A percentile compares a stretch with the other conserved stretches of the same genome.
phyloP scores from a whole-genome alignment of 92 coral and sea anemone genomes.

The Zoanthus solanderi region DNA sequence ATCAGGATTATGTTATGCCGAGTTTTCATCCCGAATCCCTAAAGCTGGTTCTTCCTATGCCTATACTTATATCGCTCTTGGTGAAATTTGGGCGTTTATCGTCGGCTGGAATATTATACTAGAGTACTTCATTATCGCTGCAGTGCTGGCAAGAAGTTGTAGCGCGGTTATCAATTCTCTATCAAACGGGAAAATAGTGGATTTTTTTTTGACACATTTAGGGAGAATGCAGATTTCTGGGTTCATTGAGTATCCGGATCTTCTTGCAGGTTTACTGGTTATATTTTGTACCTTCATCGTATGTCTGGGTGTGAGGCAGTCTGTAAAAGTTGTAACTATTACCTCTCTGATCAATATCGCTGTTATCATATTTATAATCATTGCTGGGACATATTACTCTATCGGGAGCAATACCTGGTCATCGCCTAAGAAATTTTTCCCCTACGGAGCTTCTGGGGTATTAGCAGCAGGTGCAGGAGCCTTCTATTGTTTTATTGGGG shows the following conservation, averaged over 20 bases:
- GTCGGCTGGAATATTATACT: conserved; percentile 93
- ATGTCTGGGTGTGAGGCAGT: conserved; percentile 75
- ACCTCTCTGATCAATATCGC: conserved; percentile 73
- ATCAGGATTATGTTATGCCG: conserved; percentile 93
- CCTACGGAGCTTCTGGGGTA: conserved; percentile 79
- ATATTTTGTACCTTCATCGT: conserved; percentile 67
- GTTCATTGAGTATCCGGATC: conserved; percentile 82
- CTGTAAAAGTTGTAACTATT: conserved; percentile 63
- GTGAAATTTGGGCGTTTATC: conserved; percentile 92
- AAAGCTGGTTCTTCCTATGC: conserved; percentile 95
- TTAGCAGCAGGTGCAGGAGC: conserved; percentile 78
- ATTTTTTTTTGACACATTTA: conserved; percentile 59
- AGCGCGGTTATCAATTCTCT: conserved; percentile 83
- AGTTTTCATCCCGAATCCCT: conserved; percentile 91
- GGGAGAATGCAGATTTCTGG: conserved; percentile 64
- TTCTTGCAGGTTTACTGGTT: conserved; percentile 71
- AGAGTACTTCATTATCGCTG: conserved; percentile 81
- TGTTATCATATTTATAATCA: conserved; percentile 67
- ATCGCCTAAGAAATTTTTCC: conserved; percentile 62
- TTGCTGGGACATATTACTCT: conserved; percentile 65
- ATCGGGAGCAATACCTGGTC: conserved; percentile 73
- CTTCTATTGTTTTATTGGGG: conserved; percentile 78
- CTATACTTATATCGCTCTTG: conserved; percentile 85
- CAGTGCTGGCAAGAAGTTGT: conserved; percentile 78
- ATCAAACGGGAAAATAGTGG: conserved; percentile 67